Percentiles rank a stretch among this genome's conserved stretches.
phyloP scores from a whole-genome alignment of 2,888 invertebrate genomes.

The Heliconius ismenius region DNA sequence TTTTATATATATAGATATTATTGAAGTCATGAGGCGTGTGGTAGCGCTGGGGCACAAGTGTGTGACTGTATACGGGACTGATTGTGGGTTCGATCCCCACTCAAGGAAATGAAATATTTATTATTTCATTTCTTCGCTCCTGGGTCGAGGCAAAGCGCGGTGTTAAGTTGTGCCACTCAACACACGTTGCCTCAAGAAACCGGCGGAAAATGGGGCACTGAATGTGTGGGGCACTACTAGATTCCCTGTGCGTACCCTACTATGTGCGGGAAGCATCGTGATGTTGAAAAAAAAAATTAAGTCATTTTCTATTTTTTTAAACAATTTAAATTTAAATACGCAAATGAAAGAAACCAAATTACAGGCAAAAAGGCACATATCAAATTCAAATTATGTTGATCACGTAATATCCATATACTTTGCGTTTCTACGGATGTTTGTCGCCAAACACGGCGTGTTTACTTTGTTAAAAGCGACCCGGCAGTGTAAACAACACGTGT shows the following conservation, averaged over 20 bases:
- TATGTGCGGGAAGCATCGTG: background rate
- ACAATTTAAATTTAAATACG: too few relatives aligned
- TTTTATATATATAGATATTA: too few relatives aligned
- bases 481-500: constrained; percentile 54
- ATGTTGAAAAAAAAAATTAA: background rate
- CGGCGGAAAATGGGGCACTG: background rate
- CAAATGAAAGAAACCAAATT: background rate
- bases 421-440: constrained; percentile 49
- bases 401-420: constrained; percentile 37
- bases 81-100: background rate
- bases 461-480: constrained; percentile 59
- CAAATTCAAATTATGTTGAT: constrained; percentile 29
- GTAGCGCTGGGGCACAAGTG: too few relatives aligned
- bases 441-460: constrained; percentile 53
- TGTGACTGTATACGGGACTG: background rate
- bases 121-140: background rate
- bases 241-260: background rate
- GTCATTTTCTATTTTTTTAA: too few relatives aligned
- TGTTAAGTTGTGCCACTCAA: background rate
- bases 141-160: background rate
- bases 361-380: background rate
- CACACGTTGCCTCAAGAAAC: background rate
- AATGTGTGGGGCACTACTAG: too few relatives aligned
- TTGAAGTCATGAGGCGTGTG: background rate
- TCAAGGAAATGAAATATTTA: background rate